Conservation (phyloP, 2,113 vertebrate genomes). For the Acanthisitta chloris region DNA sequence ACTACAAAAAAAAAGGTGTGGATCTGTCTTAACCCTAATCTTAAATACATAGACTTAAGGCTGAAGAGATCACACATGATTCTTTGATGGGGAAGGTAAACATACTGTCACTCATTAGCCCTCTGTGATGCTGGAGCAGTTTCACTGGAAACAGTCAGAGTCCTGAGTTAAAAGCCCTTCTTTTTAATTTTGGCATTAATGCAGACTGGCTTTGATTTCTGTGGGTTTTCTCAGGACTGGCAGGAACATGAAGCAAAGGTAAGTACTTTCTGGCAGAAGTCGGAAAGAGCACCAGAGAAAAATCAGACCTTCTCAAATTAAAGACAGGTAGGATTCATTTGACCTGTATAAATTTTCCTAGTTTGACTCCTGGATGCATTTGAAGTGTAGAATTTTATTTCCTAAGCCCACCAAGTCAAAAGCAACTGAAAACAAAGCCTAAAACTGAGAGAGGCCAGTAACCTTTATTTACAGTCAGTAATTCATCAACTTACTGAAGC, state of each 20-base stretch:
- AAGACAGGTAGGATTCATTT: not conserved
- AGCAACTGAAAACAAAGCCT: not conserved
- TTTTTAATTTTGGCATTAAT: not conserved
- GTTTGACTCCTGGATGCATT: not conserved
- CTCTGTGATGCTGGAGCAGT: not conserved
- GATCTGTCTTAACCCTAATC: not conserved
- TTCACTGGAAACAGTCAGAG: not conserved
- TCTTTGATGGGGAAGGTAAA: not conserved
- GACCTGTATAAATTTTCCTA: not conserved
- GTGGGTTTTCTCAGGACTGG: not conserved
- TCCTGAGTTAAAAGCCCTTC: not conserved
- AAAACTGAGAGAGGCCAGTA: not conserved
- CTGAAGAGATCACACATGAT: not conserved
- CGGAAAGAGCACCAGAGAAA: not conserved
- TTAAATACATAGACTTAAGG: not conserved
- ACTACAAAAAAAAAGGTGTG: not conserved
- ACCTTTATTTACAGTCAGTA: not conserved
- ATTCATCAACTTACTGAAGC: not conserved
- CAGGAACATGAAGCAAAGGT: not conserved
- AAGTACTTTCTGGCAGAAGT: not conserved
- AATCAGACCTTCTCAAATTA: not conserved
- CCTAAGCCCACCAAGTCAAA: not conserved
- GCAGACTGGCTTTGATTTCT: not conserved
- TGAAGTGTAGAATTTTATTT: not conserved
- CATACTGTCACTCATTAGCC: not conserved